phyloP scores from a whole-genome alignment of 2,797 vertebrate genomes.

The Pogoniulus pusillus region DNA sequence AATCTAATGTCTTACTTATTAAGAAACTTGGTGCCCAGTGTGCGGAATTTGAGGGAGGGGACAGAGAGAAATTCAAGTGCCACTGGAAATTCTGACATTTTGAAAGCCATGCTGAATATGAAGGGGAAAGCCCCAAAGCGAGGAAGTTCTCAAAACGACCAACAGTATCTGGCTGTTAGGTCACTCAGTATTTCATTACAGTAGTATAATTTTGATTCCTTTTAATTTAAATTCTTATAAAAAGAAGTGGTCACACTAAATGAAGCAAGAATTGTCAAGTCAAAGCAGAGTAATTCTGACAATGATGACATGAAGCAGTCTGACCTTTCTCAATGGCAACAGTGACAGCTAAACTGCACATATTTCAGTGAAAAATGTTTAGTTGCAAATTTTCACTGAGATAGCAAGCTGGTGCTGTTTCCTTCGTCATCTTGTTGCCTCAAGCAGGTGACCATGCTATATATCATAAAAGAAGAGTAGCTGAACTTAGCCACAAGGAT shows the following conservation, averaged over 20 bases:
- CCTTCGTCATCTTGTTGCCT: not conserved
- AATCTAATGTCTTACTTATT: not conserved
- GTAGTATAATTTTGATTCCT: not conserved
- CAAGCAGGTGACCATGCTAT: not conserved
- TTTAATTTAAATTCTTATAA: not conserved
- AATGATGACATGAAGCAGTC: not conserved
- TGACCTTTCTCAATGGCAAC: not conserved
- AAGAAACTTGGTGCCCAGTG: not conserved
- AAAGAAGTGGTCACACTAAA: not conserved
- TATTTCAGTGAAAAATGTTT: not conserved
- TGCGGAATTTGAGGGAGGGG: not conserved
- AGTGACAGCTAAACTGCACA: not conserved
- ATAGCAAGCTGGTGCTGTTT: not conserved
- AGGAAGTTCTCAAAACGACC: constrained; percentile 21
- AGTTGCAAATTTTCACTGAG: not conserved
- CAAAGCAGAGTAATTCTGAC: constrained; percentile 4
- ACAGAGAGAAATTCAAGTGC: not conserved
- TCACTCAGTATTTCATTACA: not conserved
- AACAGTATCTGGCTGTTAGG: not conserved
- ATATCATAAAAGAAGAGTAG: constrained; percentile 6
- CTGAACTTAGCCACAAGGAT: not conserved
- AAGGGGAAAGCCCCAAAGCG: not conserved
- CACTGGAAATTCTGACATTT: not conserved
- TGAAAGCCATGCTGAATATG: not conserved
- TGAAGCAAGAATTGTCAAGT: not conserved